phyloP scores from a whole-genome alignment of 2,888 invertebrate species.

The Eurytoma californica region DNA sequence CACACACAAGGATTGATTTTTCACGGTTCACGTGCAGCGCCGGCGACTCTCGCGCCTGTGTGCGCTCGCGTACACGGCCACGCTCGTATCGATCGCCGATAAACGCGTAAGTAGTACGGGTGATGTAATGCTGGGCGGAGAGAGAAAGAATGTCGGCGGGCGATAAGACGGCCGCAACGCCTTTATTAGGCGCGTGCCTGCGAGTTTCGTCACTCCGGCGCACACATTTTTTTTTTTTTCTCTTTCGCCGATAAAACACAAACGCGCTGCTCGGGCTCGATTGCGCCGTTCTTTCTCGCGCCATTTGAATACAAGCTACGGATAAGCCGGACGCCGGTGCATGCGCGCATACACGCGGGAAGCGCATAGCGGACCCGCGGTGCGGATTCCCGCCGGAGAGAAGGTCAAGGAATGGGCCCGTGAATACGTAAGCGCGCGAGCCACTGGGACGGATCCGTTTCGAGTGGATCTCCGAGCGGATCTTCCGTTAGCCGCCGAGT shows the following conservation, averaged over 20 bases:
- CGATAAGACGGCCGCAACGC: no score
- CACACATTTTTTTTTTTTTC: no score
- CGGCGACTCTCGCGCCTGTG: neutral
- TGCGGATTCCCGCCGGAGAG: slow-evolving; percentile 12
- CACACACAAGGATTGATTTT: slow-evolving; percentile 25
- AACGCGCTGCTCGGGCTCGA: no score
- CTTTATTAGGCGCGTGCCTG: no score
- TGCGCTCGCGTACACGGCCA: no score
- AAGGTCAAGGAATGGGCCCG: slow-evolving; percentile 29
- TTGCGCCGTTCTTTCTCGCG: no score
- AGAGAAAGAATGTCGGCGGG: slow-evolving; percentile 2
- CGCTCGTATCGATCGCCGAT: slow-evolving; percentile 23
- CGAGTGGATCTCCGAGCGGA: slow-evolving; percentile 1
- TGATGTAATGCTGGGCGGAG: slow-evolving; percentile 15
- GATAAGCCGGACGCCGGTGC: neutral
- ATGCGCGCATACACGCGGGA: neutral
- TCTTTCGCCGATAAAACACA: neutral
- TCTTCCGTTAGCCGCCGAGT: no score
- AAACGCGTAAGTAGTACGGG: slow-evolving; percentile 1
- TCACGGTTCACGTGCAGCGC: slow-evolving; percentile 30
- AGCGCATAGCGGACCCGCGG: slow-evolving; percentile 1
- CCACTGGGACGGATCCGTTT: slow-evolving; percentile 3
- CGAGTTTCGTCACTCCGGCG: no score
- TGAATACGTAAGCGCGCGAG: slow-evolving; percentile 21
- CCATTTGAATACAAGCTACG: no score